A percentile compares a stretch with the other conserved stretches of the same genome.
Evolutionary conservation across 2,888 invertebrate species (phyloP).

Genomic region (Troides helena): DNA sequence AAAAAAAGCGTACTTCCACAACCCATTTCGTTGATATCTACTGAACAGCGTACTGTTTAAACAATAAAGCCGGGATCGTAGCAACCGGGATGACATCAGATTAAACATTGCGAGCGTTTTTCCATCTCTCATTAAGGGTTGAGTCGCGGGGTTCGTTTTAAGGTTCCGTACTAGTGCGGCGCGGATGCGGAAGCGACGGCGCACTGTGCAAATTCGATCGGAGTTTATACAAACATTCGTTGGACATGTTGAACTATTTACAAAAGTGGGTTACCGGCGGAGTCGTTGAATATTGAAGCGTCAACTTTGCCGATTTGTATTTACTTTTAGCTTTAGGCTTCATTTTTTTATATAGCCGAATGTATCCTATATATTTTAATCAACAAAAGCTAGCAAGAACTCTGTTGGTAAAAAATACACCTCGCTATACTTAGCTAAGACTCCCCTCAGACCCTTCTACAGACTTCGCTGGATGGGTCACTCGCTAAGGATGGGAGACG

Average conservation of each 20-base stretch:
- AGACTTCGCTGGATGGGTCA: too few relatives aligned
- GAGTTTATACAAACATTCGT: not conserved
- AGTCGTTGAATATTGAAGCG: not conserved
- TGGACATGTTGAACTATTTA: slow-evolving; percentile 2
- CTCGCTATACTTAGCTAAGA: too few relatives aligned
- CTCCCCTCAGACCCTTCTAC: too few relatives aligned
- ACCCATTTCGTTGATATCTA: slow-evolving; percentile 25
- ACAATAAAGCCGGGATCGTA: slow-evolving; percentile 63
- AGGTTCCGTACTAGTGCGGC: slow-evolving; percentile 1
- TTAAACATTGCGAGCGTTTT: slow-evolving; percentile 68
- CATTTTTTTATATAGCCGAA: not conserved
- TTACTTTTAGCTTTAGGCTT: not conserved
- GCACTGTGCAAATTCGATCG: slow-evolving; percentile 7
- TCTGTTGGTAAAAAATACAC: too few relatives aligned
- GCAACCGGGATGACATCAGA: slow-evolving; percentile 66
- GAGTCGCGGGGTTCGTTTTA: slow-evolving; percentile 34
- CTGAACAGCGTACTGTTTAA: slow-evolving; percentile 48
- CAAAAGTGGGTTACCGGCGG: not conserved
- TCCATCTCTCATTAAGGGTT: slow-evolving; percentile 59
- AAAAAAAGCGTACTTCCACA: slow-evolving; percentile 26
- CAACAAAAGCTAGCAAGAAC: too few relatives aligned
- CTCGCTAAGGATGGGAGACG: too few relatives aligned
- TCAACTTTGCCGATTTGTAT: not conserved
- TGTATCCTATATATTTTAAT: not conserved
- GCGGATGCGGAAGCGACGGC: slow-evolving; percentile 5